These are phyloP conservation scores for Reticulitermes speratus DNA, from an alignment of 1,140 invertebrate species.

Conservation along the genomic window DNA sequence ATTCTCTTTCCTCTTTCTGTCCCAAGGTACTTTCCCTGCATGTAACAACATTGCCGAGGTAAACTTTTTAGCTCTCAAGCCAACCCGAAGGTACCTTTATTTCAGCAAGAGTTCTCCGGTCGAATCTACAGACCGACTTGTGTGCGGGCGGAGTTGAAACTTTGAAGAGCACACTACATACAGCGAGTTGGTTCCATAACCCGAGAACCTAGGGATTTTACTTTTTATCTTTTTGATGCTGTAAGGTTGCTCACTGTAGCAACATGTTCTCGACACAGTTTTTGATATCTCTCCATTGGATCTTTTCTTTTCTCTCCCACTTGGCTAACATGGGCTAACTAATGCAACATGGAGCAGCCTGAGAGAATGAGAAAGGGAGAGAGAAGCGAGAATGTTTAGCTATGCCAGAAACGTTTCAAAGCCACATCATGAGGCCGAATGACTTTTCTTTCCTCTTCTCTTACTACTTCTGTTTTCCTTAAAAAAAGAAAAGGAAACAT, in stretches of 20 bases:
- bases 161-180: background rate
- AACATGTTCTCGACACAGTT: background rate
- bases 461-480: background rate
- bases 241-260: background rate
- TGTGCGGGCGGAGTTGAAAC: background rate
- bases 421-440: slow-evolving; percentile 1
- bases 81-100: background rate
- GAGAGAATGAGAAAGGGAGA: background rate
- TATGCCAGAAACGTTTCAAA: background rate
- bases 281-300: background rate
- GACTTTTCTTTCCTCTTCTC: background rate
- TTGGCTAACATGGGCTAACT: background rate
- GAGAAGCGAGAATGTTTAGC: background rate
- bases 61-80: background rate
- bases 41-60: background rate
- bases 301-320: background rate
- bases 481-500: background rate
- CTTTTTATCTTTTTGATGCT: background rate
- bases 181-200: background rate
- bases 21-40: background rate
- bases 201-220: background rate
- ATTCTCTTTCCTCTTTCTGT: background rate
- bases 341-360: background rate
- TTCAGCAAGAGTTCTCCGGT: background rate
- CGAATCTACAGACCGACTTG: background rate